phyloP scores from a whole-genome alignment of 2,888 invertebrate species.

The Agrotis puta region DNA sequence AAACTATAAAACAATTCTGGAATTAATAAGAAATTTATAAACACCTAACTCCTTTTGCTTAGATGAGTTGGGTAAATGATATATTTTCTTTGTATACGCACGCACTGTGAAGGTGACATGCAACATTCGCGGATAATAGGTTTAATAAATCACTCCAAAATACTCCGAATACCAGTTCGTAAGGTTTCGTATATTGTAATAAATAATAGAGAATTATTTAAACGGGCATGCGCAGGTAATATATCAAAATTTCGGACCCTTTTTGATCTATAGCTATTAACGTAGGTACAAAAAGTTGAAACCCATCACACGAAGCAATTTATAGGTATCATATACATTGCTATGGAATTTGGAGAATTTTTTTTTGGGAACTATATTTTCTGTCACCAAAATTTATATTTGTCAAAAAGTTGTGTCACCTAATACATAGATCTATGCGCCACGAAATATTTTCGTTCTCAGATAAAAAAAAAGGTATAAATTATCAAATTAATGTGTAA shows the following conservation, averaged over 20 bases:
- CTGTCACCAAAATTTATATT: too few relatives aligned
- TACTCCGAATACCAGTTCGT: neutral
- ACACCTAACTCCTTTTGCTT: too few relatives aligned
- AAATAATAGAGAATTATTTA: conserved; percentile 20
- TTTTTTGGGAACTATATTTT: too few relatives aligned
- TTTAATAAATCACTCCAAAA: conserved; percentile 31
- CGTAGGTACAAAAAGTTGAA: neutral
- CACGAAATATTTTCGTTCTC: too few relatives aligned
- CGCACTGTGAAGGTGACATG: conserved; percentile 15
- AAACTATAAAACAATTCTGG: neutral
- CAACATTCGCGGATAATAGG: conserved; percentile 17
- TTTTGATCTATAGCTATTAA: conserved; percentile 9
- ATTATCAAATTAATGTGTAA: too few relatives aligned
- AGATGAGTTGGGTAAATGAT: too few relatives aligned
- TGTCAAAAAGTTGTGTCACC: too few relatives aligned
- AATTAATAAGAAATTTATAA: conserved; percentile 6
- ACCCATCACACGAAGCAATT: conserved; percentile 11
- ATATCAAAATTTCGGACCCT: neutral
- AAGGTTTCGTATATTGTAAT: neutral
- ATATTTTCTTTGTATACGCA: neutral
- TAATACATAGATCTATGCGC: too few relatives aligned
- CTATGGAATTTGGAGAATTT: conserved; percentile 2
- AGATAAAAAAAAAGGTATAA: too few relatives aligned
- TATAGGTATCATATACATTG: neutral
- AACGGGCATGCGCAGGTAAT: neutral